Evolutionary conservation across 2,113 vertebrate species (phyloP).

Genomic region (Pollimyrus isidori): DNA sequence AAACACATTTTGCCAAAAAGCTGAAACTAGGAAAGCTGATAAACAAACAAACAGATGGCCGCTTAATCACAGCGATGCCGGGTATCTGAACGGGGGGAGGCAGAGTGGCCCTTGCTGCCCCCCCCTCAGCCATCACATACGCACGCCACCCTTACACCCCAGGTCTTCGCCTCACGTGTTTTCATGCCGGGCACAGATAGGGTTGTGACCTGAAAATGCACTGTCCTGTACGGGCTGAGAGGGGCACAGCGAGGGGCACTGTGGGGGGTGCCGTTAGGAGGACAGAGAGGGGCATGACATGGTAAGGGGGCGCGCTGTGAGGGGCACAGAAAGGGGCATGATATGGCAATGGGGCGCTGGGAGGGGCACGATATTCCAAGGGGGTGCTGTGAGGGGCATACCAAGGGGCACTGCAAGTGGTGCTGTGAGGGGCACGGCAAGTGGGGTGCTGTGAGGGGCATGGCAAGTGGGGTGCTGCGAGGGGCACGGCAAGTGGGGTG

Average conservation of each 20-base stretch:
- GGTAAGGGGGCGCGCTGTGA: not conserved
- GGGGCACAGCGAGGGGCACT: not conserved
- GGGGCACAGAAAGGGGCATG: too few relatives aligned
- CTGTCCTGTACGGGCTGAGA: not conserved
- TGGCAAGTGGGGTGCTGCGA: too few relatives aligned
- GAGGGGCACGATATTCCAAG: too few relatives aligned
- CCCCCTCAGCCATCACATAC: not conserved
- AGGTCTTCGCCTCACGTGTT: not conserved
- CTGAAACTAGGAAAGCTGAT: not conserved
- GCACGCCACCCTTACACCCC: not conserved
- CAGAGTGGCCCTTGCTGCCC: not conserved
- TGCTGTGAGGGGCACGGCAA: too few relatives aligned
- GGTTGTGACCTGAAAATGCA: not conserved
- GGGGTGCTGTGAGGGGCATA: too few relatives aligned
- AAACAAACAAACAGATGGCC: slow-evolving; percentile 15
- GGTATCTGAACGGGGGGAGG: not conserved
- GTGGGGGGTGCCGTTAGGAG: not conserved
- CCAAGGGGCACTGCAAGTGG: too few relatives aligned
- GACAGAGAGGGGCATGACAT: not conserved
- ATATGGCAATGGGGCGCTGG: not conserved
- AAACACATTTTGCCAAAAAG: not conserved
- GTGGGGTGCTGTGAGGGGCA: too few relatives aligned
- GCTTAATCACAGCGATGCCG: slow-evolving; percentile 7
- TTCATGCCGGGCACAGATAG: not conserved
- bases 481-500: too few relatives aligned